These are phyloP conservation scores for Pheosia gnoma DNA, from an alignment of 2,888 invertebrate genomes.

Conservation along the genomic window DNA sequence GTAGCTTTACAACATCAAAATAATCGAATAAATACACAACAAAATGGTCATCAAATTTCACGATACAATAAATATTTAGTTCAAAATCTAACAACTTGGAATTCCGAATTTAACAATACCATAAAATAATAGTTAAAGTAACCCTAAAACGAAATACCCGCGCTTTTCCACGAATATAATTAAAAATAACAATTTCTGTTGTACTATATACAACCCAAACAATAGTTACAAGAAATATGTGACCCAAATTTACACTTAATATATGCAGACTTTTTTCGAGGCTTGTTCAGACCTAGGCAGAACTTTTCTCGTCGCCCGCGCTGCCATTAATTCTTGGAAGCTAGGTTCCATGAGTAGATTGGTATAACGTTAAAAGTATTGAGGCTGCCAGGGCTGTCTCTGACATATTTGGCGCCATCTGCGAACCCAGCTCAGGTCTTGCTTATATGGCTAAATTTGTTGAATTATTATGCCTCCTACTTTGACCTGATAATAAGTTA, in stretches of 20 bases:
- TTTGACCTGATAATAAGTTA: no score
- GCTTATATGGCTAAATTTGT: no score
- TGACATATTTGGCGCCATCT: no score
- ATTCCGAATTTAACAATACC: conserved; percentile 21
- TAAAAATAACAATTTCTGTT: conserved; percentile 45
- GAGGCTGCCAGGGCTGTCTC: no score
- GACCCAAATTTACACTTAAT: conserved; percentile 47
- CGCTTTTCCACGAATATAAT: conserved; percentile 28
- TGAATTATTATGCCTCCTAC: no score
- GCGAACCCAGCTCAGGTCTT: no score
- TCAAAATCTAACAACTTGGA: conserved; percentile 5
- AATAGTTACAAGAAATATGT: conserved; percentile 55
- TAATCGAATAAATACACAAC: background rate
- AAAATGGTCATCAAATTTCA: background rate
- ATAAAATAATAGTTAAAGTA: conserved; percentile 29
- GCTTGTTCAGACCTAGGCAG: conserved; percentile 11
- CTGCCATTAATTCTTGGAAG: no score
- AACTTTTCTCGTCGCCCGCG: no score
- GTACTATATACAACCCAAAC: conserved; percentile 43
- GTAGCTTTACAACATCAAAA: background rate
- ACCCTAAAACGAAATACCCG: conserved; percentile 27
- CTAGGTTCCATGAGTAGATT: no score
- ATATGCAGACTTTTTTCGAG: conserved; percentile 46
- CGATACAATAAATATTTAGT: conserved; percentile 5
- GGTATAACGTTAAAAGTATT: no score